Base-by-base conservation (phyloP, 2,888 invertebrate genomes). In the Epistrophella euchroma region DNA sequence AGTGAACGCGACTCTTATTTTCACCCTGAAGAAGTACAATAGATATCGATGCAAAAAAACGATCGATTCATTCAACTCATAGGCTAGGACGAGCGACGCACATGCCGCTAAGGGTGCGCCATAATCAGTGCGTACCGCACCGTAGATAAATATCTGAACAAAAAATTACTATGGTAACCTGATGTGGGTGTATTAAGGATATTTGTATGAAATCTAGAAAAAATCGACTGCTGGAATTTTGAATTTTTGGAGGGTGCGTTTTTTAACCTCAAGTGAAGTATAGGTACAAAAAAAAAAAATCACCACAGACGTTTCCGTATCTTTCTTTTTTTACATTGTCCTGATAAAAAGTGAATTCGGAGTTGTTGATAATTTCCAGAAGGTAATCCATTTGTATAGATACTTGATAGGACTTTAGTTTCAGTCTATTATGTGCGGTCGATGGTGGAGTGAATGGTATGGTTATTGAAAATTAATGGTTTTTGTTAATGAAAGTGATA, bases 21-120 rank as follows among this genome's bases (percentile, higher is more conserved):
- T 81, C 85, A 81, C 32, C 71, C 60, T 52, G 9, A 77, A 17
- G 50, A 10, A 40, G 32, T 19, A 72, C 22, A 52, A 66, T 13
- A 55, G 22, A 50, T 58, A 17, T 58, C 37, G 68, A 68, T 55
- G 66, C 52, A 64, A 72, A 52, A 52, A 28, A 15, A 62, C 13
- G 40, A 62, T 19, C 72, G 4, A 81, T 68, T 55, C 60, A 68
- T 72, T 45, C 50, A 72, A 52, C 25, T 75, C 17, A 45, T 62
- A 28, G 2, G 6, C 6, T 50, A 73, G 40, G 2, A 28, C 6
- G 50, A 73, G 40, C 58, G n/a, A n/a, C 47, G 77, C 85, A 86
- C 85, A 86, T 86, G 85, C 77, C 77, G 73, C 73, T 47, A 17
- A 81, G 85, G 85, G 85, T 81, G 85, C 85, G 85, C 85, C 47